Conservation (phyloP, 2,113 vertebrate species). For the Anhinga rufa region DNA sequence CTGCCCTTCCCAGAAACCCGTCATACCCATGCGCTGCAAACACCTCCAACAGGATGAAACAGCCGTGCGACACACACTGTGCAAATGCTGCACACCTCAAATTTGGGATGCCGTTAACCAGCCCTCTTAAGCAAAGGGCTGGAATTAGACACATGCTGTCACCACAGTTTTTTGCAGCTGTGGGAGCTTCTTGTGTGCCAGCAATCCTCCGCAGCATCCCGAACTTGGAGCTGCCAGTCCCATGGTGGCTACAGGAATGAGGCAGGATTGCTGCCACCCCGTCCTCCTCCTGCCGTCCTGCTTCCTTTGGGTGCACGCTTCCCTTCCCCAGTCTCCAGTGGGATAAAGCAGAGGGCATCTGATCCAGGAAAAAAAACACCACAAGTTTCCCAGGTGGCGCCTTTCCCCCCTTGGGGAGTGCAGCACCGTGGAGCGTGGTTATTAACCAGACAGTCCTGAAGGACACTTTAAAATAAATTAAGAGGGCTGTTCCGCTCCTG, state of each 20-base stretch:
- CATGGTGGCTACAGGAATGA: not conserved
- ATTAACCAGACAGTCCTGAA: constrained; percentile 68
- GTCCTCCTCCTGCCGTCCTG: not conserved
- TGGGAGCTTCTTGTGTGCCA: not conserved
- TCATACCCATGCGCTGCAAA: accelerated
- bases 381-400: constrained; percentile 45
- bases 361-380: not conserved
- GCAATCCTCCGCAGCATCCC: not conserved
- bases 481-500: constrained; percentile 29
- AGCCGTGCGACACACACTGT: accelerated
- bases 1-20: constrained; percentile 1
- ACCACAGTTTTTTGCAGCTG: not conserved
- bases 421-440: constrained; percentile 38
- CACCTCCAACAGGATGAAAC: not conserved
- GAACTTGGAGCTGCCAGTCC: accelerated
- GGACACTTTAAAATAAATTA: constrained; percentile 71
- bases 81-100: not conserved
- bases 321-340: not conserved
- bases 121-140: not conserved
- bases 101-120: not conserved
- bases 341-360: not conserved
- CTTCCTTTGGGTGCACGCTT: not conserved
- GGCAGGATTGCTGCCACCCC: not conserved
- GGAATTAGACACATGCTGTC: not conserved
- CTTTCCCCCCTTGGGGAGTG: constrained; percentile 45